Evolutionary conservation across 2,888 invertebrate species (phyloP), one percentile per base, ranked within the genome.

Genomic region (Brachyptera risi): DNA sequence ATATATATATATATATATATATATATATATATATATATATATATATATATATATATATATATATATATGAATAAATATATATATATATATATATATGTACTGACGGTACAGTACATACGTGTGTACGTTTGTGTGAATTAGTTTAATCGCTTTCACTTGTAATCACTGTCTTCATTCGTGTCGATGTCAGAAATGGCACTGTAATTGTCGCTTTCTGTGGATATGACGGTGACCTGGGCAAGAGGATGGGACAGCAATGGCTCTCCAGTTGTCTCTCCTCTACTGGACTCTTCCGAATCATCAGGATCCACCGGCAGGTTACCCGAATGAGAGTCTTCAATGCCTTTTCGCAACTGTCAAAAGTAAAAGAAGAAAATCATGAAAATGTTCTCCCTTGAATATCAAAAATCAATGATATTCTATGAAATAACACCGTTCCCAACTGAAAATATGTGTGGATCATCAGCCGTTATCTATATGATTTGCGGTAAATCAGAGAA

Each of bases 301-400:
- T 4, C 21, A 5, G 47, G 47, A 5, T 21, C 19, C 3, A 3
- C 38, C 3, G 82, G 82, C 51, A 84, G 74, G 65, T 80, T 82
- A 21, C 92, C 92, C 9, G 90, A 86, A 75, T 93, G 93, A 19
- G 92, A 90, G 71, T 93, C 91, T 72, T 93, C 93, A 62, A 93
- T 93, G 9, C 92, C 92, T 75, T 88, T 90, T 62, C 93, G 83
- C 40, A 93, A 79, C 88, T 90, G 74, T 13, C 73, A 47, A 47
- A 44, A 44, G 11, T 2, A 44, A 44, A 19, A 19, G 3, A 3
- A 44, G 19, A n/a, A 40, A n/a, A 4, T 40, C 7, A 15, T 11
- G 15, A 4, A 11, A 40, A 40, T 40, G 40, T 40, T 9, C 4
- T 40, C 40, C 4, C 15, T 35, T 11, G 11, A 11, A 11, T 31